phyloP scores from a whole-genome alignment of 2,888 invertebrate genomes.

The Pseudanteris insignis region DNA sequence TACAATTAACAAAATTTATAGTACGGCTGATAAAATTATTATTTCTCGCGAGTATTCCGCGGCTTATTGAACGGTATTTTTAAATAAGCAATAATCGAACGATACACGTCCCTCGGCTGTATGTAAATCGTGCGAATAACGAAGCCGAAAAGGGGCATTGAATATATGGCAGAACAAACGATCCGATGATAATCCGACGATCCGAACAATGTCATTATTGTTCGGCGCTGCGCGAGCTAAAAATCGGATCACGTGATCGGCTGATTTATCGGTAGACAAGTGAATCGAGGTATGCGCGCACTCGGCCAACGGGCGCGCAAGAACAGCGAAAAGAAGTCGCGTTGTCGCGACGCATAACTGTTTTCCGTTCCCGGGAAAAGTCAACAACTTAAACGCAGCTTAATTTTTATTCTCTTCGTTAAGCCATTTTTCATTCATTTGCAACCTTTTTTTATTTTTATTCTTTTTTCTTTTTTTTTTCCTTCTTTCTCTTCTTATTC shows the following conservation, averaged over 20 bases:
- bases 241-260: slow-evolving; percentile 29
- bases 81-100: slow-evolving; percentile 6
- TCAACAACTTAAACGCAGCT: slow-evolving; percentile 52
- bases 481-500: neutral
- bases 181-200: too few relatives aligned
- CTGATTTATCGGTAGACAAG: slow-evolving; percentile 32
- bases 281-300: slow-evolving; percentile 34
- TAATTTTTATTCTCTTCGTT: too few relatives aligned
- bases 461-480: too few relatives aligned
- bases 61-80: slow-evolving; percentile 9
- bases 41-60: slow-evolving; percentile 10
- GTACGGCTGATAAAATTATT: slow-evolving; percentile 8
- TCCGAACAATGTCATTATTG: slow-evolving; percentile 51
- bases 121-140: neutral
- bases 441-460: too few relatives aligned
- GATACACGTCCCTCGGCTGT: neutral
- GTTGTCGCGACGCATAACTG: slow-evolving; percentile 54
- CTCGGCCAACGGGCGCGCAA: slow-evolving; percentile 5
- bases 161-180: slow-evolving; percentile 10
- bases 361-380: slow-evolving; percentile 60
- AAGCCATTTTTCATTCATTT: too few relatives aligned
- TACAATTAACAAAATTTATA: slow-evolving; percentile 21
- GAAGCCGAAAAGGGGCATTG: too few relatives aligned
- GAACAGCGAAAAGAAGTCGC: slow-evolving; percentile 45
- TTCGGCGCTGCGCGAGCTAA: slow-evolving; percentile 50